These are phyloP conservation scores for Amniataba percoides DNA, from an alignment of 2,797 vertebrate species.

Conservation along the genomic window DNA sequence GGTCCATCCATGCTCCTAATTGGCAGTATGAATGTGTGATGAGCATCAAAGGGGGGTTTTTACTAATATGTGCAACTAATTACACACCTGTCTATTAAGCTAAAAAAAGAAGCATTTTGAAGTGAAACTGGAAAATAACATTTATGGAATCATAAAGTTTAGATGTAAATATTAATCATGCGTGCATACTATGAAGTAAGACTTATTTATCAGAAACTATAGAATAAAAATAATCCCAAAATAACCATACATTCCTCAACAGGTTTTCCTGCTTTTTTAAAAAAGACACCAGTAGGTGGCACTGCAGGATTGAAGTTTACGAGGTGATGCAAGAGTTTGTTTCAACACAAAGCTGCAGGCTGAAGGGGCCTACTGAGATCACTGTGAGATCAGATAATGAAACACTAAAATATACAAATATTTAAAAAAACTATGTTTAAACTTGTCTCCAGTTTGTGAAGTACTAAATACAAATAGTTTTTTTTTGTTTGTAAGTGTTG, in stretches of 20 bases:
- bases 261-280: constrained; percentile 35
- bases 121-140: background rate
- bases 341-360: background rate
- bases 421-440: background rate
- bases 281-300: constrained; percentile 79
- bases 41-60: constrained; percentile 54
- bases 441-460: background rate
- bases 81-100: constrained; percentile 21
- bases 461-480: background rate
- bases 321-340: background rate
- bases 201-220: background rate
- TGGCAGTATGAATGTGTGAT: constrained; percentile 67
- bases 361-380: background rate
- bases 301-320: constrained; percentile 53
- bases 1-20: constrained; percentile 66
- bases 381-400: background rate
- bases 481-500: background rate
- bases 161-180: background rate
- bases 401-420: background rate
- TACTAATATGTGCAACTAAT: constrained; percentile 65
- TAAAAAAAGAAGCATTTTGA: constrained; percentile 13
- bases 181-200: rapidly evolving
- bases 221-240: background rate
- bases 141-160: background rate
- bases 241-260: background rate